These are phyloP conservation scores for Channa maculata DNA, from an alignment of 2,113 vertebrate species.

Conservation along the genomic window DNA sequence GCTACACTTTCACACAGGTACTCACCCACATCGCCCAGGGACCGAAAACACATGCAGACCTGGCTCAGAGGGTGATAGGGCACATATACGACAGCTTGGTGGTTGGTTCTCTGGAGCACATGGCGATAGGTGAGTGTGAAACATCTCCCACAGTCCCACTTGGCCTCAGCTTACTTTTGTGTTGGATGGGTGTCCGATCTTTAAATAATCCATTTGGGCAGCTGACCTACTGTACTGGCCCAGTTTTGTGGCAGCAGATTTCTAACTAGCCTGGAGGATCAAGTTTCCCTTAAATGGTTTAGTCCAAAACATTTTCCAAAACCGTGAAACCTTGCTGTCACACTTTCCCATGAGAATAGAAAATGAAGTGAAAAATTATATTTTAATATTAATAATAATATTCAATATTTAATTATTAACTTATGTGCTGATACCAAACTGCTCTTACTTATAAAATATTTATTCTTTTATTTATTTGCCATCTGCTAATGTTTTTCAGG, in stretches of 20 bases:
- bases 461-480: background rate
- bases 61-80: conserved; percentile 61
- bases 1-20: conserved; percentile 74
- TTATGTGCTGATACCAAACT: no score
- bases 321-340: no score
- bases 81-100: conserved; percentile 78
- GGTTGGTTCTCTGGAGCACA: conserved; percentile 70
- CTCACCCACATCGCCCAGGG: conserved; percentile 60
- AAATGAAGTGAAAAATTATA: no score
- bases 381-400: no score
- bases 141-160: background rate
- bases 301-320: no score
- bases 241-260: conserved; percentile 14
- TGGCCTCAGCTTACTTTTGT: conserved; percentile 54
- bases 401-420: no score
- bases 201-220: conserved; percentile 53
- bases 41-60: conserved; percentile 5
- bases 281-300: background rate
- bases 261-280: background rate
- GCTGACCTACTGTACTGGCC: conserved; percentile 28
- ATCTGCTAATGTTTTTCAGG: conserved; percentile 46
- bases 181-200: conserved; percentile 26
- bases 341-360: no score
- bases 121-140: conserved; percentile 75
- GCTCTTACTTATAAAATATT: background rate